Conservation (phyloP, 37 sponge, comb jelly and placozoan species). For the Tethya wilhelma region DNA sequence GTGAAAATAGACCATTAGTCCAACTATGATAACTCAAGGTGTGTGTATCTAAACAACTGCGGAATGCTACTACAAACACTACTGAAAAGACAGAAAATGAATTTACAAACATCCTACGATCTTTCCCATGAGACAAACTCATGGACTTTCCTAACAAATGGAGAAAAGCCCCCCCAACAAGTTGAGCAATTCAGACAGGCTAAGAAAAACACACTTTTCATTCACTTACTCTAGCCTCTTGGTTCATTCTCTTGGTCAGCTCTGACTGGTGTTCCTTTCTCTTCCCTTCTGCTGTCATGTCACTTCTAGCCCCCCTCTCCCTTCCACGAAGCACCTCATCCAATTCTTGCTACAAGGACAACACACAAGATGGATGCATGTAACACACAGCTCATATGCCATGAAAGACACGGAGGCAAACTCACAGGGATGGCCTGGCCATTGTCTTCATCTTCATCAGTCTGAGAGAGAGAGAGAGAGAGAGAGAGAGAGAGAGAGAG, state of each 20-base stretch:
- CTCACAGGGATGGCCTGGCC: constrained; percentile 47
- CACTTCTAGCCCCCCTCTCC: constrained; percentile 49
- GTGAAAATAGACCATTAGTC: too few species aligned
- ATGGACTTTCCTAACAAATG: too few species aligned
- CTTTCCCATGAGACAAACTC: too few species aligned
- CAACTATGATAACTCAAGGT: too few species aligned
- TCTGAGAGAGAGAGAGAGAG: constrained; percentile 13
- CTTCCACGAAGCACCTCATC: constrained; percentile 25
- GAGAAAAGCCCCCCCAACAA: too few species aligned
- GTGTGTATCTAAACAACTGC: too few species aligned
- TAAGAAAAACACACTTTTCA: background rate
- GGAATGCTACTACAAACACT: too few species aligned
- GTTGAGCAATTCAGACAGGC: background rate
- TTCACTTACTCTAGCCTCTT: constrained; percentile 81
- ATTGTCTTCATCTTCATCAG: constrained; percentile 65
- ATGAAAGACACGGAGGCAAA: background rate
- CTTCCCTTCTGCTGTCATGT: constrained; percentile 80
- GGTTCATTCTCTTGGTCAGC: constrained; percentile 85
- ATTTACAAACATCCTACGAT: too few species aligned
- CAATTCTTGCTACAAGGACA: constrained; percentile 9
- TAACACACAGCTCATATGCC: background rate
- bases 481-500: constrained; percentile 46
- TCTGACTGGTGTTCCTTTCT: constrained; percentile 88
- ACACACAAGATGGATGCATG: background rate
- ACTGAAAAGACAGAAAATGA: too few species aligned